Base-by-base conservation (phyloP, 2,113 vertebrate genomes). In the Bubalus kerabau region DNA sequence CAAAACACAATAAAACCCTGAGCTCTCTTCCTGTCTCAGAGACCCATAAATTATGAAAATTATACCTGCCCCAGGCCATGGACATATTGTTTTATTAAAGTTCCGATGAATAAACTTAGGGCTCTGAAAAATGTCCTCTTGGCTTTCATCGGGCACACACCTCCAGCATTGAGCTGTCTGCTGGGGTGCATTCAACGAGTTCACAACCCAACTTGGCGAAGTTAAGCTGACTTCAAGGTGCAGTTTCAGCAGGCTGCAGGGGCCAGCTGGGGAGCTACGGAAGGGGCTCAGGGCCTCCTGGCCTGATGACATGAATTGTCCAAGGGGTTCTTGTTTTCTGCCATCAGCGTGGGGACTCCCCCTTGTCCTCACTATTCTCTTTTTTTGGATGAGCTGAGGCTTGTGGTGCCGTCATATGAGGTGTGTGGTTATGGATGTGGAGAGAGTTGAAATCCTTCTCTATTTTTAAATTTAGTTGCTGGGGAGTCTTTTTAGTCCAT, bases 31-130 rank as follows among this genome's bases (percentile, higher is more conserved):
- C 98, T 97, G 98, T 97, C 97, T 98, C 83, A 62, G 90, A 98
- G 97, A 98, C 97, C 98, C 97, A 95, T 98, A 97, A 98, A 96
- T 97, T 98, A 98, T 90, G 97, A 98, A 97, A 98, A 98, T 98
- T 96, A 96, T 94, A 98, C 98, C 98, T 98, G 98, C 98, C 98
- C 91, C 87, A 80, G 98, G 98, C 97, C 96, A 89, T 30, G 97
- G 71, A 95, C 95, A 97, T 97, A 97, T 93, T 98, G 98, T 98
- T 98, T 98, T 98, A 98, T 98, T 98, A 97, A 98, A 36, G 43
- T 95, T 94, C 78, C 93, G 97, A 96, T 95, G 98, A 95, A 98
- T 96, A 97, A 97, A 96, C 97, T 98, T 98, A 54, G 95, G 94
- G 95, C 95, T 97, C 97, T 98, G 98, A 98, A 98, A 98, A 98